phyloP scores from a whole-genome alignment of 2,888 invertebrate species.

The Euphydryas editha region DNA sequence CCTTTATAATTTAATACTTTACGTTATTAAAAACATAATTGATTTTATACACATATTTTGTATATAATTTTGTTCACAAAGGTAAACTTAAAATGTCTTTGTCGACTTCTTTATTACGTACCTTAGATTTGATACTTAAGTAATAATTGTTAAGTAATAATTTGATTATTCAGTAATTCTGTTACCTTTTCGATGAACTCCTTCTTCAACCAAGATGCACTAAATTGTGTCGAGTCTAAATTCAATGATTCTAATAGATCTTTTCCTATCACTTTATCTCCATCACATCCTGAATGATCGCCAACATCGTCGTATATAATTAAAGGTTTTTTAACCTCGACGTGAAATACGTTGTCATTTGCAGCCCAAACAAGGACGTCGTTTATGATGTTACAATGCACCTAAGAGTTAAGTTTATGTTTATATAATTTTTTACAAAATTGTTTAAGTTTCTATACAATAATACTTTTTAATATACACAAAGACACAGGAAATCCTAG shows the following conservation, averaged over 20 bases:
- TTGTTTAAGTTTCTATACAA: not conserved
- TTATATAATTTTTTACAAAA: not conserved
- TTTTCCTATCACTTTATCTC: conserved; percentile 52
- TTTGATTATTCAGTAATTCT: not conserved
- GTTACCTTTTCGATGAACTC: conserved; percentile 68
- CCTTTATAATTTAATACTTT: conserved; percentile 26
- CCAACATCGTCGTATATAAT: conserved; percentile 51
- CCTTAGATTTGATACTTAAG: not conserved
- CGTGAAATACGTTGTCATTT: conserved; percentile 64
- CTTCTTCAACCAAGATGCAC: conserved; percentile 69
- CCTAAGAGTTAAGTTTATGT: conserved; percentile 48
- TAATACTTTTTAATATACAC: not conserved
- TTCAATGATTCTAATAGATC: conserved; percentile 52
- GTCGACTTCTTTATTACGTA: not conserved
- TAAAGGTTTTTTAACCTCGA: conserved; percentile 64
- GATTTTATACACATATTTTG: not conserved
- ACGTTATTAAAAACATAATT: conserved; percentile 29
- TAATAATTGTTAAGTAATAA: not conserved
- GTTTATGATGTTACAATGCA: conserved; percentile 60
- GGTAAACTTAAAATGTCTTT: not conserved
- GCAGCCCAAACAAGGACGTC: conserved; percentile 66
- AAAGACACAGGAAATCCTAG: too few species aligned
- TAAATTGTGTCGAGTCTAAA: conserved; percentile 64
- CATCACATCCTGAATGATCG: conserved; percentile 50
- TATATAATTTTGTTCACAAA: not conserved